A percentile compares a stretch with the other conserved stretches of the same genome.
These are phyloP conservation scores for Gymnoscopelus microlampas DNA, from an alignment of 2,797 vertebrate species.

Conservation along the genomic window DNA sequence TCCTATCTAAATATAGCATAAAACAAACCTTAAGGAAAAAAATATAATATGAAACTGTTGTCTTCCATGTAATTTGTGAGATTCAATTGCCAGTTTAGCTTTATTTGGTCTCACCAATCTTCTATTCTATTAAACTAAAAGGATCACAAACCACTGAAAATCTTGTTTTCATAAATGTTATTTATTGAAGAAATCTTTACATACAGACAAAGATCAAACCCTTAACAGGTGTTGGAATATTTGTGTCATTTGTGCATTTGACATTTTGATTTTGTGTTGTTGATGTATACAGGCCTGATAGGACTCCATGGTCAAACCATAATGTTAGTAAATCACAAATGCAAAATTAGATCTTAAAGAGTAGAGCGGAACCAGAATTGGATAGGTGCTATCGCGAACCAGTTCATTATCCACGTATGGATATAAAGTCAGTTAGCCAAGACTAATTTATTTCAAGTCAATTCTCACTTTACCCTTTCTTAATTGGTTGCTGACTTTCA, in stretches of 20 bases:
- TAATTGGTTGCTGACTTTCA: conserved; percentile 16
- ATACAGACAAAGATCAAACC: conserved; percentile 1
- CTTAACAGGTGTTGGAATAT: conserved; percentile 10
- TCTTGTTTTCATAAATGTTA: conserved; percentile 25
- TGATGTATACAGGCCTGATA: too few species aligned
- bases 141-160: conserved; percentile 12
- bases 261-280: neutral
- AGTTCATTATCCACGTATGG: too few species aligned
- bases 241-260: conserved; percentile 22
- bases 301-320: too few species aligned
- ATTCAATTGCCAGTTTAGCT: conserved; percentile 45
- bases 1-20: too few species aligned
- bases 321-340: too few species aligned
- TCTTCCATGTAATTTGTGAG: conserved; percentile 21
- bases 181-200: neutral
- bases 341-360: neutral
- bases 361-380: neutral
- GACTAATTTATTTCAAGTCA: conserved; percentile 20
- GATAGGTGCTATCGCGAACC: neutral
- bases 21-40: too few species aligned
- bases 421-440: conserved; percentile 2
- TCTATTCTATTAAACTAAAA: conserved; percentile 62
- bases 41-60: conserved; percentile 1
- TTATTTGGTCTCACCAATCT: conserved; percentile 48
- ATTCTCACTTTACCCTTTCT: conserved; percentile 22